Conservation (phyloP, 2,113 vertebrate species). For the Phoenicopterus ruber region DNA sequence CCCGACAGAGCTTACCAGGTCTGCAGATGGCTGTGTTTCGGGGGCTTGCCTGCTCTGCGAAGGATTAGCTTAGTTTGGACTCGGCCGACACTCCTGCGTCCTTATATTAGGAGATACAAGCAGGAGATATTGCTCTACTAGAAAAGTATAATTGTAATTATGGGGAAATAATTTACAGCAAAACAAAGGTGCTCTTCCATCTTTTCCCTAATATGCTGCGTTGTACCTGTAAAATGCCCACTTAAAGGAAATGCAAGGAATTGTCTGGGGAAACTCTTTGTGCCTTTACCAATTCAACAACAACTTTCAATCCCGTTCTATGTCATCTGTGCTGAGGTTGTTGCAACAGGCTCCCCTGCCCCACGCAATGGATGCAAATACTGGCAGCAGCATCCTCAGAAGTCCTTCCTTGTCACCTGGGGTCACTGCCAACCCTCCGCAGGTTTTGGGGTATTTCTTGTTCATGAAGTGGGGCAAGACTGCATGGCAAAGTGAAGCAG, state of each 20-base stretch:
- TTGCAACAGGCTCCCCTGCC: background rate
- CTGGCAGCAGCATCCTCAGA: background rate
- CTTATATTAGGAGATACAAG: background rate
- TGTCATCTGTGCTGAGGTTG: background rate
- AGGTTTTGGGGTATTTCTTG: background rate
- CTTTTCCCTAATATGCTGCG: accelerated
- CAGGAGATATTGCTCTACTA: background rate
- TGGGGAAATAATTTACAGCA: background rate
- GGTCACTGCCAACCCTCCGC: background rate
- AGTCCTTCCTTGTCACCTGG: background rate
- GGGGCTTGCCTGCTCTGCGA: background rate
- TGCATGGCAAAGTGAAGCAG: background rate
- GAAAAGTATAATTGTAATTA: background rate
- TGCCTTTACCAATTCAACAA: background rate
- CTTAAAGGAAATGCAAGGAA: background rate
- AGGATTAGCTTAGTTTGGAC: background rate
- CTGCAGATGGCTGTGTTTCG: accelerated
- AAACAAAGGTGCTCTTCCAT: background rate
- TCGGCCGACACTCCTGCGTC: background rate
- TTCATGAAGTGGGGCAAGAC: background rate
- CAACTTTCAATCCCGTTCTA: background rate
- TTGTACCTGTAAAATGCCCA: background rate
- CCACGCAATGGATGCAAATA: accelerated
- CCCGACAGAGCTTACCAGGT: background rate
- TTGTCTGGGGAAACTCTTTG: background rate